These are phyloP conservation scores for Tragelaphus buxtoni DNA, from an alignment of 2,113 vertebrate species.

Conservation along the genomic window DNA sequence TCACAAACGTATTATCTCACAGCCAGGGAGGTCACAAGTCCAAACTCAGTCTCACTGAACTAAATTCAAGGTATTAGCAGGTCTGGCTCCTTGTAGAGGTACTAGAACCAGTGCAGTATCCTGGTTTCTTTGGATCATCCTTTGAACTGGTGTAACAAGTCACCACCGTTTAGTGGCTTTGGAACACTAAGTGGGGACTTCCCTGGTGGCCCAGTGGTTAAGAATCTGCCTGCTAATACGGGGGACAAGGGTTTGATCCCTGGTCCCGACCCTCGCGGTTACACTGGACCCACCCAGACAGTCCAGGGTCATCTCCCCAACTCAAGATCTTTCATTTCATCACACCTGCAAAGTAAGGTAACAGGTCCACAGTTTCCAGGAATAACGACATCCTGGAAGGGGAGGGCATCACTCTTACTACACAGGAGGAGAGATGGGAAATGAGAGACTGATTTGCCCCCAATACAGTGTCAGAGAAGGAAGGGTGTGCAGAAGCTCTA, in stretches of 20 bases:
- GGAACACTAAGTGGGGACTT: not conserved
- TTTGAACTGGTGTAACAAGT: not conserved
- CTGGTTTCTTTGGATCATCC: too few species aligned
- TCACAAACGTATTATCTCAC: too few species aligned
- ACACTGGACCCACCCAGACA: not conserved
- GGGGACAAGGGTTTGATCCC: not conserved
- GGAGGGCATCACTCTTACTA: not conserved
- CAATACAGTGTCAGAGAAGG: not conserved
- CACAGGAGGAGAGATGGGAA: not conserved
- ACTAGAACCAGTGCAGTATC: not conserved
- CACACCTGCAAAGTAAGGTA: not conserved
- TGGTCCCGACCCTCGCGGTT: not conserved
- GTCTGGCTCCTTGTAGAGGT: not conserved
- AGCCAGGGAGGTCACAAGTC: not conserved
- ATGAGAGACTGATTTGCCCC: not conserved
- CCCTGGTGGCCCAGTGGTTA: not conserved
- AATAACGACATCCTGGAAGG: not conserved
- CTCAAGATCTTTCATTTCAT: not conserved
- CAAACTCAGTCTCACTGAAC: not conserved
- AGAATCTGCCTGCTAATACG: not conserved
- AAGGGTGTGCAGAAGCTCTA: accelerated
- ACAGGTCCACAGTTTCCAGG: not conserved
- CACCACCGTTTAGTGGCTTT: not conserved
- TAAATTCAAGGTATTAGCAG: not conserved
- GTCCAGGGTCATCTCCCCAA: not conserved